phyloP scores from a whole-genome alignment of 2,797 vertebrate species.

The Mus caroli region DNA sequence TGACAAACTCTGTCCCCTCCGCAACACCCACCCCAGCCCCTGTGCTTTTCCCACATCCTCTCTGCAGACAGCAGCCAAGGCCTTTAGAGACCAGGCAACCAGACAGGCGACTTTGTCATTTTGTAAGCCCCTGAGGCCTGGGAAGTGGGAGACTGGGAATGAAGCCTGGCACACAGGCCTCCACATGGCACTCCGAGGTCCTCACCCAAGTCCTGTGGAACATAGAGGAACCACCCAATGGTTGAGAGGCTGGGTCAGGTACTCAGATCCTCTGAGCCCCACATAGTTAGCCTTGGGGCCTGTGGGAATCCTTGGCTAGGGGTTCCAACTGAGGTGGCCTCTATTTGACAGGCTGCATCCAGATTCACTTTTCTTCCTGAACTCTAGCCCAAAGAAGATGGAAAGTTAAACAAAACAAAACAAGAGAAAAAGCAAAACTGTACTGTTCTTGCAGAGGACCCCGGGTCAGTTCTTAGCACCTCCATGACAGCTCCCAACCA shows the following conservation, averaged over 20 bases:
- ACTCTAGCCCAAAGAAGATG: background rate
- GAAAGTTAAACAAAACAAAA: background rate
- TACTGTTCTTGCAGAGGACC: background rate
- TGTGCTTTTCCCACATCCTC: too few relatives aligned
- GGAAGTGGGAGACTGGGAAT: background rate
- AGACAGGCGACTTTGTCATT: background rate
- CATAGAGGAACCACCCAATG: background rate
- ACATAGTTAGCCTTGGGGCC: rapidly evolving
- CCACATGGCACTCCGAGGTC: background rate
- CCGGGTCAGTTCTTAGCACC: background rate
- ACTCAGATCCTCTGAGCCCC: background rate
- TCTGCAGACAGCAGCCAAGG: background rate
- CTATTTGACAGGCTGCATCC: rapidly evolving
- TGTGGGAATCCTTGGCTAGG: background rate
- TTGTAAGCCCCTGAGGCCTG: background rate
- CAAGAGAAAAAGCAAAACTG: background rate
- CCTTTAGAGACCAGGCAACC: background rate
- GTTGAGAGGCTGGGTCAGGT: background rate
- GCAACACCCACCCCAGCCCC: background rate
- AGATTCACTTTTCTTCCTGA: background rate
- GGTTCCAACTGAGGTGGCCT: too few relatives aligned
- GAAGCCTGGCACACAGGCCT: too few relatives aligned
- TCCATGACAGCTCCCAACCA: background rate
- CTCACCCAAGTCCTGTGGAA: background rate
- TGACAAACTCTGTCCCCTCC: background rate